phyloP scores from a whole-genome alignment of 1,140 invertebrate genomes.

The Hycleus phaleratus region DNA sequence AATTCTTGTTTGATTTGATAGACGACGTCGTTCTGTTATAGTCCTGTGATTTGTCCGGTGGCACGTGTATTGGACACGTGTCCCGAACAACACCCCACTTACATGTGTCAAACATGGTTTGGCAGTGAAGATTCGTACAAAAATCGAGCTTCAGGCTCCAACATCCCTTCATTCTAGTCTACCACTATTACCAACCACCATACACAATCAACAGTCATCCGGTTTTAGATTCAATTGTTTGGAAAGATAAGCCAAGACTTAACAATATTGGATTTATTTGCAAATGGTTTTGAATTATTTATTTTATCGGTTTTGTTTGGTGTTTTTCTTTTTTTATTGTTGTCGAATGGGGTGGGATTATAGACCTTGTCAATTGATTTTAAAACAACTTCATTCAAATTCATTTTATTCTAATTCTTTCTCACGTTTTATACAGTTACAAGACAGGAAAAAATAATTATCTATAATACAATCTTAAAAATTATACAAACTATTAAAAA shows the following conservation, averaged over 20 bases:
- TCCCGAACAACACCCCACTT: constrained; percentile 30
- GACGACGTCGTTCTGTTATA: background rate
- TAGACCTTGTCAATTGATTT: constrained; percentile 9
- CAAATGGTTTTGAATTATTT: constrained; percentile 28
- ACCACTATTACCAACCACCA: background rate
- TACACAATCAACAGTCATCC: background rate
- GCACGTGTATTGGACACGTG: constrained; percentile 15
- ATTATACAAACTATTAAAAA: background rate
- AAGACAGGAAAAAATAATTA: background rate
- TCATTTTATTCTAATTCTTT: background rate
- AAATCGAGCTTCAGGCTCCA: too few relatives aligned
- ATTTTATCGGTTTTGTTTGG: constrained; percentile 19
- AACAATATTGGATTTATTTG: constrained; percentile 24
- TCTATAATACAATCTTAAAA: background rate
- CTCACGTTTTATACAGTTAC: background rate
- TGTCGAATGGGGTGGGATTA: constrained; percentile 17
- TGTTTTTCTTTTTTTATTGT: constrained; percentile 25
- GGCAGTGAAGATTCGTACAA: background rate
- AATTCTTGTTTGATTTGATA: too few relatives aligned
- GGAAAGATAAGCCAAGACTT: constrained; percentile 33
- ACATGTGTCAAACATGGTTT: constrained; percentile 41
- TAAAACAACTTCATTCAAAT: background rate
- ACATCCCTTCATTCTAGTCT: too few relatives aligned
- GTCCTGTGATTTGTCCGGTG: constrained; percentile 28
- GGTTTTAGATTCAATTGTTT: constrained; percentile 27